Evolutionary conservation across 2,797 vertebrate species (phyloP).

Genomic region (Sebastiscus albofasciatus): DNA sequence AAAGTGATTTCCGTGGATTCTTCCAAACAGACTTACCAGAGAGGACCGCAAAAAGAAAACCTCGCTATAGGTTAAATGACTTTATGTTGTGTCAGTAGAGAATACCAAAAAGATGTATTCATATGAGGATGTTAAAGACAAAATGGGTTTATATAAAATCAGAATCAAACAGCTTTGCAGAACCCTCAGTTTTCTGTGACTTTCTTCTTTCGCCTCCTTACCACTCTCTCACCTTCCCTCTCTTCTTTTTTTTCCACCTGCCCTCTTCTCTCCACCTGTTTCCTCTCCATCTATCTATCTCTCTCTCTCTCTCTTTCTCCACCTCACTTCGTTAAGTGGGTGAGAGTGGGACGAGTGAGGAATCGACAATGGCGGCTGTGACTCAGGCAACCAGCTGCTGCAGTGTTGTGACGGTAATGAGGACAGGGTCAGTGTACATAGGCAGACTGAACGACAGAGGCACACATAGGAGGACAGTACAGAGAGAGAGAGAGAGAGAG

Average conservation of each 20-base stretch:
- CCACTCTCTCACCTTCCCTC: constrained; percentile 4
- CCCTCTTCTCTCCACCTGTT: constrained; percentile 40
- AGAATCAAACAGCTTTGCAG: neutral
- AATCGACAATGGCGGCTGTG: constrained; percentile 72
- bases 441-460: constrained; percentile 60
- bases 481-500: neutral
- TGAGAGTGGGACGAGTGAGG: constrained; percentile 47
- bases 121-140: neutral
- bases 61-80: neutral
- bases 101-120: neutral
- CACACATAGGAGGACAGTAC: constrained; percentile 33
- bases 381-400: constrained; percentile 71
- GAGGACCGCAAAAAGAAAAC: neutral
- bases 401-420: constrained; percentile 79
- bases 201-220: neutral
- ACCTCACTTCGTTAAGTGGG: constrained; percentile 57
- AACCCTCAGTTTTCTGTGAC: neutral
- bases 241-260: neutral
- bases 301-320: constrained; percentile 7
- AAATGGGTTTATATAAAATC: neutral
- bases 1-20: neutral
- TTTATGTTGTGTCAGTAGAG: neutral
- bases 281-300: constrained; percentile 17
- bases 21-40: neutral
- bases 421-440: constrained; percentile 70